Percentiles rank a stretch among this genome's conserved stretches.
Evolutionary conservation across 2,113 vertebrate species (phyloP).

Genomic region (Hippocampus comes): DNA sequence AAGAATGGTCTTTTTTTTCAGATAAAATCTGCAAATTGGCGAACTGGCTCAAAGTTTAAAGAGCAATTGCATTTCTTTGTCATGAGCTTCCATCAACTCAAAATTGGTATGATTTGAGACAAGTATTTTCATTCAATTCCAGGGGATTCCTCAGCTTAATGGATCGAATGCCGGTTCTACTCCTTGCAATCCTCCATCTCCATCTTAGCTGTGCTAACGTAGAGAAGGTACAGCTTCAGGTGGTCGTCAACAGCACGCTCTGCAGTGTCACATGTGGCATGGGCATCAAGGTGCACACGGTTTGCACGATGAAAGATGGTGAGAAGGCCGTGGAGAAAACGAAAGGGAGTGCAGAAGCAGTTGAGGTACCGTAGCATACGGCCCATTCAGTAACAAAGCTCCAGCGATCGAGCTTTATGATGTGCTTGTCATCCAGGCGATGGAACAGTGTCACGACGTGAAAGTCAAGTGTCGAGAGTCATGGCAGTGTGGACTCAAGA

Average conservation of each 20-base stretch:
- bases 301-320: slow-evolving; percentile 62
- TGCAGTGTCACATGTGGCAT: slow-evolving; percentile 86
- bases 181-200: slow-evolving; percentile 10
- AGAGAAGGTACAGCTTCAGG: slow-evolving; percentile 29
- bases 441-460: slow-evolving; percentile 33
- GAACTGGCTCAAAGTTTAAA: too few relatives aligned
- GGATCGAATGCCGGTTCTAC: neutral
- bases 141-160: neutral
- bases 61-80: too few relatives aligned
- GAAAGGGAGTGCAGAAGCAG: too few relatives aligned
- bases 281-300: slow-evolving; percentile 74
- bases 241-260: slow-evolving; percentile 58
- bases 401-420: neutral
- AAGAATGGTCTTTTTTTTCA: too few relatives aligned
- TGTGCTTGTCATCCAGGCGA: slow-evolving; percentile 1
- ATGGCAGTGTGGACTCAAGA: slow-evolving; percentile 80
- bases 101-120: neutral
- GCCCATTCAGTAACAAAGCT: neutral
- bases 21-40: too few relatives aligned
- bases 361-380: neutral
- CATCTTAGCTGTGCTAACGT: neutral
- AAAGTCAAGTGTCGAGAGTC: slow-evolving; percentile 65
- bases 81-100: neutral
- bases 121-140: neutral
- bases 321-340: slow-evolving; percentile 28